Conservation (phyloP, 2,888 invertebrate genomes). For the Carabus problematicus region DNA sequence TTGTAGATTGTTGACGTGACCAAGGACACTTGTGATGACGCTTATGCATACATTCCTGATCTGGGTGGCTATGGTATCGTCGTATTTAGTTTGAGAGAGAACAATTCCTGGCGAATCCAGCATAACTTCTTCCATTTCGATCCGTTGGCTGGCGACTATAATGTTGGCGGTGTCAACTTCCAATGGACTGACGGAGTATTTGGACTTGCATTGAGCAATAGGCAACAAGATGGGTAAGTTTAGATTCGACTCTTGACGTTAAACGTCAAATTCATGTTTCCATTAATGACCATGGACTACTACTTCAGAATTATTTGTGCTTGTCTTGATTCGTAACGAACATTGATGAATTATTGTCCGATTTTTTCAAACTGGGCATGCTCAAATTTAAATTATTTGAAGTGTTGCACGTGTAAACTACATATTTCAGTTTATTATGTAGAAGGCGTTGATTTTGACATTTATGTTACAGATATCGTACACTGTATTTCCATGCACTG, state of each 20-base stretch:
- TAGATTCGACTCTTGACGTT: no score
- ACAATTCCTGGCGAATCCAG: constrained; percentile 79
- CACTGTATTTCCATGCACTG: constrained; percentile 83
- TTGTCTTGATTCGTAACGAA: no score
- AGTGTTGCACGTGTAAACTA: no score
- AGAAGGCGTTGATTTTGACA: neutral
- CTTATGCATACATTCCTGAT: constrained; percentile 81
- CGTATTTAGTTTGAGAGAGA: constrained; percentile 76
- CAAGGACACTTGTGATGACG: constrained; percentile 73
- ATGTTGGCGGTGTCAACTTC: constrained; percentile 79
- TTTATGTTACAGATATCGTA: constrained; percentile 64
- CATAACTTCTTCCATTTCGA: constrained; percentile 88
- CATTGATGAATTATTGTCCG: no score
- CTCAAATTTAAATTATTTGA: no score
- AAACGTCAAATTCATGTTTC: no score
- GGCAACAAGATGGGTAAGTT: constrained; percentile 63
- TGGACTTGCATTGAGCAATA: constrained; percentile 69
- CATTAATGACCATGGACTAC: no score
- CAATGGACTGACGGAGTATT: constrained; percentile 89
- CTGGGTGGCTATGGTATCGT: constrained; percentile 77
- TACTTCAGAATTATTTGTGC: no score
- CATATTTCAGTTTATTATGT: no score
- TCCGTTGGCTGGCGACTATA: constrained; percentile 77
- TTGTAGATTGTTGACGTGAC: constrained; percentile 74
- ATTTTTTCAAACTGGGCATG: no score